Evolutionary conservation across 2,797 vertebrate species (phyloP).

Genomic region (Anguilla pacifica): DNA sequence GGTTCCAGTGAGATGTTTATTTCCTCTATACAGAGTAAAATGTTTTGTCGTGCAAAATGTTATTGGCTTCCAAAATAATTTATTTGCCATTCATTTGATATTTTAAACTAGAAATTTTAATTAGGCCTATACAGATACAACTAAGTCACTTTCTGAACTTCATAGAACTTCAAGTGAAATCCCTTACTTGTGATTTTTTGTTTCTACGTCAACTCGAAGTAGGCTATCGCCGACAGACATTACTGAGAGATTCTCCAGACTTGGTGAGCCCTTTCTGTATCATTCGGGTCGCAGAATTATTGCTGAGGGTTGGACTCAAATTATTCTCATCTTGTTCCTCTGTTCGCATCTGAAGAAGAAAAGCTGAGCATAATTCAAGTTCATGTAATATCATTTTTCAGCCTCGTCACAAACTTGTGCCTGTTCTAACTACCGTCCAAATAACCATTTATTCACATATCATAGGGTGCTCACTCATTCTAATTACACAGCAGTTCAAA

Average conservation of each 20-base stretch:
- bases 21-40: too few relatives aligned
- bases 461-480: background rate
- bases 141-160: background rate
- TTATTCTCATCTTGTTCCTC: background rate
- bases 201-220: too few relatives aligned
- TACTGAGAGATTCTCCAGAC: background rate
- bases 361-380: background rate
- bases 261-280: background rate
- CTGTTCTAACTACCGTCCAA: background rate
- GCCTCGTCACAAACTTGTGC: background rate
- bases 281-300: background rate
- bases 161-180: background rate
- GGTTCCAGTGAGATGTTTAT: too few relatives aligned
- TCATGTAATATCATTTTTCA: background rate
- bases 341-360: background rate
- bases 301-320: background rate
- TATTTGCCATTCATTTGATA: too few relatives aligned
- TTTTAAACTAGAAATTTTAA: background rate
- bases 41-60: too few relatives aligned
- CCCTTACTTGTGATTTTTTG: too few relatives aligned
- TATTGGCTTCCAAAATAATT: too few relatives aligned
- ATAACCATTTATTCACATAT: background rate
- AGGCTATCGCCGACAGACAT: too few relatives aligned
- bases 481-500: conserved; percentile 19
- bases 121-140: background rate